Conservation (phyloP, 2,888 invertebrate genomes). For the Laspeyria flexula region DNA sequence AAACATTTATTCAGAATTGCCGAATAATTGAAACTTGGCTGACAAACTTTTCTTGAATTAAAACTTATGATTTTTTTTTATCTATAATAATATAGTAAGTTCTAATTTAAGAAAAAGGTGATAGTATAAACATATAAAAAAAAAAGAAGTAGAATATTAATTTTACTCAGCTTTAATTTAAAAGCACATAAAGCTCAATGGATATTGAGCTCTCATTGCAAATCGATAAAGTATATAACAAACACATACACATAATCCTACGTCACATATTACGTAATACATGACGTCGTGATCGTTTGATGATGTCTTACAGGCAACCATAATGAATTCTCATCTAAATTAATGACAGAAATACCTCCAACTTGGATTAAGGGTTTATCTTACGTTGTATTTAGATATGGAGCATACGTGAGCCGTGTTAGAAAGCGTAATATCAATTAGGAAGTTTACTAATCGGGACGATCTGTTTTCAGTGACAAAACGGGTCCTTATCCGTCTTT, state of each 20-base stretch:
- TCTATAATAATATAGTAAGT: too few species aligned
- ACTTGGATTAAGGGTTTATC: conserved; percentile 65
- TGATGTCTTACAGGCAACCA: conserved; percentile 46
- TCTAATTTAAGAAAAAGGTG: too few species aligned
- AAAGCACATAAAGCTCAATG: neutral
- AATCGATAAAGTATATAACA: conserved; percentile 26
- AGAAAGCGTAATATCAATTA: conserved; percentile 21
- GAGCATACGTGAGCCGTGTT: conserved; percentile 13
- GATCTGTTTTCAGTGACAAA: neutral
- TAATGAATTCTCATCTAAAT: conserved; percentile 72
- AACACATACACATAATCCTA: conserved; percentile 32
- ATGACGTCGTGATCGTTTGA: conserved; percentile 53
- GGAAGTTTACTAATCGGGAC: conserved; percentile 4
- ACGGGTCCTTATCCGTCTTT: neutral
- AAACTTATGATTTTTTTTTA: too few species aligned
- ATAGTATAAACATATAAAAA: too few species aligned
- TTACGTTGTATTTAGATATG: conserved; percentile 25
- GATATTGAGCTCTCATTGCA: conserved; percentile 26
- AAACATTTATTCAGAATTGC: too few species aligned
- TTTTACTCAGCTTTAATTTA: neutral
- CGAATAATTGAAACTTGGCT: too few species aligned
- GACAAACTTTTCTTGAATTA: too few species aligned
- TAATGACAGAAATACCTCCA: conserved; percentile 66
- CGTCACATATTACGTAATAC: conserved; percentile 30
- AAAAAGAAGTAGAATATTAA: too few species aligned